Base-by-base conservation (phyloP, 2,888 invertebrate species). In the Ypsolopha scabrella region DNA sequence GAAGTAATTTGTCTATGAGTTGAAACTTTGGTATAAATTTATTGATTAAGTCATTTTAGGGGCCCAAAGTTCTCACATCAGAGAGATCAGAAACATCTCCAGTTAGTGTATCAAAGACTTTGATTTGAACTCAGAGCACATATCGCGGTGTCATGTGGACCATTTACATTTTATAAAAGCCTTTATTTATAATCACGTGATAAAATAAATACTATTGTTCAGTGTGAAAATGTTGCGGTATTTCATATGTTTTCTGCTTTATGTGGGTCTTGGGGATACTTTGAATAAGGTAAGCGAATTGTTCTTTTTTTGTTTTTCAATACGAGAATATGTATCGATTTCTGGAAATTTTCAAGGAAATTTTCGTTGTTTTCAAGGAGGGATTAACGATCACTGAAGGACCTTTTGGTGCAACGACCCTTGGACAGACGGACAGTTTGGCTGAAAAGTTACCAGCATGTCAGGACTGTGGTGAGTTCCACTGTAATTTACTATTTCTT, bases 51-150 rank as follows among this genome's bases (percentile, higher is more conserved):
- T 64, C 78, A 78, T 81, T 77, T 85, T 81, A 81, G 62, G 58
- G 63, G 58, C 61, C 62, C 59, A 56, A 60, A 64, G 64, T 62
- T 68, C 71, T 72, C 75, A 77, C 74, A 75, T 74, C 71, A 70
- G 66, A 51, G 75, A 65, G 65, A 71, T 66, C 70, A 68, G 67
- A 72, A 65, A 66, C 70, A 74, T 77, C 72, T 73, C 76, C 72
- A 77, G 75, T 82, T 82, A 79, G 81, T 81, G 77, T 81, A 73
- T 75, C 74, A 69, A 72, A 73, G 74, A 68, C 71, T 68, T 72
- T 70, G 74, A 71, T 67, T 72, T 70, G 75, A 72, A 68, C 67
- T 65, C 58, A 55, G 60, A 68, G 57, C 71, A 70, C 67, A 70
- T 69, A 68, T 65, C 64, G 70, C 70, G 48, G 52, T 48, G 49